phyloP scores from a whole-genome alignment of 2,888 invertebrate species.

The Drosophila buzzatii region DNA sequence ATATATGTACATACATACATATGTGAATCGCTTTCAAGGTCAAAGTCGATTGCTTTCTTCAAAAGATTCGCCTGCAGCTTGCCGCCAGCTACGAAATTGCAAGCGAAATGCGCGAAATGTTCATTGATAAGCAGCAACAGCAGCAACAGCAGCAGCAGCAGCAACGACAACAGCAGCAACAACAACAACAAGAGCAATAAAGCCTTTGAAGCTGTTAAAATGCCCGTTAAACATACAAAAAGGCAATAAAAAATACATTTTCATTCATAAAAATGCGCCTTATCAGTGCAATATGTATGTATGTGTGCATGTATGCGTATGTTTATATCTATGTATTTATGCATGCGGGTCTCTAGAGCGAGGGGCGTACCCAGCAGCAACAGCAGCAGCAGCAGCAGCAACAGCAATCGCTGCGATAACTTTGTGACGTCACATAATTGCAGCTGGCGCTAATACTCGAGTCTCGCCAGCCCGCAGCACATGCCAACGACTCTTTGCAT shows the following conservation, averaged over 20 bases:
- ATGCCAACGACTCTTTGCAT: conserved; percentile 16
- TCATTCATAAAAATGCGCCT: conserved; percentile 73
- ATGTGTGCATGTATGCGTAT: conserved; percentile 12
- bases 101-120: conserved; percentile 30
- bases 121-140: conserved; percentile 65
- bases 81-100: conserved; percentile 54
- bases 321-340: conserved; percentile 14
- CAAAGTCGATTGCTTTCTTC: conserved; percentile 52
- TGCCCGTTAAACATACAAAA: conserved; percentile 56
- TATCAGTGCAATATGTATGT: conserved; percentile 56
- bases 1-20: not conserved
- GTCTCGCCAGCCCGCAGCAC: conserved; percentile 31
- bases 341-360: conserved; percentile 32
- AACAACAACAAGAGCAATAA: conserved; percentile 26
- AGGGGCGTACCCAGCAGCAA: conserved; percentile 43
- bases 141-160: conserved; percentile 1
- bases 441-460: conserved; percentile 73
- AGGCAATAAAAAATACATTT: conserved; percentile 70
- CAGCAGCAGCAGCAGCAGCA: conserved; percentile 10
- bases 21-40: conserved; percentile 60
- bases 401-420: conserved; percentile 27
- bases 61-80: conserved; percentile 59
- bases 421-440: conserved; percentile 72
- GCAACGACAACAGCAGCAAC: conserved; percentile 34
- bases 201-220: conserved; percentile 60